A percentile compares a stretch with the other conserved stretches of the same genome.
Evolutionary conservation across 1,140 invertebrate species (phyloP).

Genomic region (Cydia amplana): DNA sequence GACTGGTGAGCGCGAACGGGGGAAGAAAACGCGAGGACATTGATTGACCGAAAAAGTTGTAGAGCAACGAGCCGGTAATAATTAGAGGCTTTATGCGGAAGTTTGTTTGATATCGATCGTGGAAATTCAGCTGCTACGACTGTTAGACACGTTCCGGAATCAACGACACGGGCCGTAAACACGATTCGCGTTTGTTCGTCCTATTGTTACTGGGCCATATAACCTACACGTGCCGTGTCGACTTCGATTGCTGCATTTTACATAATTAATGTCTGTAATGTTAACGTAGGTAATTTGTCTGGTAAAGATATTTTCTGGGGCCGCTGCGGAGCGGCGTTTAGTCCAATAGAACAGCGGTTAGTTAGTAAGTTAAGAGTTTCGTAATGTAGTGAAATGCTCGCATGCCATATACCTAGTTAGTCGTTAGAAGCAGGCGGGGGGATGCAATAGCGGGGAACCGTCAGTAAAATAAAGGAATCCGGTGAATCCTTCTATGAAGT

Average conservation of each 20-base stretch:
- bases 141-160: background rate
- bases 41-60: background rate
- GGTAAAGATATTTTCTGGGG: slow-evolving; percentile 56
- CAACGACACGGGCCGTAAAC: background rate
- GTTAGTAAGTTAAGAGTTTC: slow-evolving; percentile 68
- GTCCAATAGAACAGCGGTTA: slow-evolving; percentile 74
- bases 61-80: background rate
- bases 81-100: slow-evolving; percentile 17
- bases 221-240: background rate
- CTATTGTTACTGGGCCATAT: background rate
- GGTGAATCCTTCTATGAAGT: slow-evolving; percentile 73
- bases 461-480: slow-evolving; percentile 46
- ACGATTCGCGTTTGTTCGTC: background rate
- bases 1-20: background rate
- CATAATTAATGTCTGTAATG: slow-evolving; percentile 49
- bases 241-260: slow-evolving; percentile 45
- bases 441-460: slow-evolving; percentile 64
- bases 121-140: background rate
- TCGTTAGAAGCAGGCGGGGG: slow-evolving; percentile 72
- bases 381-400: slow-evolving; percentile 69
- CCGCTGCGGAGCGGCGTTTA: slow-evolving; percentile 54
- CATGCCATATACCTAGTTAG: slow-evolving; percentile 73
- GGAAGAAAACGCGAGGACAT: background rate
- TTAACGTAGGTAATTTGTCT: slow-evolving; percentile 69
- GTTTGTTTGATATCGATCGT: background rate